These are phyloP conservation scores for Charadrius vociferus DNA, from an alignment of 2,113 vertebrate species.

Conservation along the genomic window DNA sequence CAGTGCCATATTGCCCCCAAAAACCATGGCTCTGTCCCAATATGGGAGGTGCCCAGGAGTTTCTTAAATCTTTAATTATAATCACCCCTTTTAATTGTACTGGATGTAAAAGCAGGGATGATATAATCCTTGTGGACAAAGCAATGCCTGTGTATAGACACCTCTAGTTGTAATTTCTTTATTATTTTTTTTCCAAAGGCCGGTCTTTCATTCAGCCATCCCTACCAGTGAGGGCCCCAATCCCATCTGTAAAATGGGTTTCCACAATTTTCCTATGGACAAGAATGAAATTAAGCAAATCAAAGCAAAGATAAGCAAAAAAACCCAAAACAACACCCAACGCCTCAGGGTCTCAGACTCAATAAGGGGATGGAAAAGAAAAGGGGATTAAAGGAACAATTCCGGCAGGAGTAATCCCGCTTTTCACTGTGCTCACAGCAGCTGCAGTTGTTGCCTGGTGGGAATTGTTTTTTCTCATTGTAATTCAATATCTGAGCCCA, in stretches of 20 bases:
- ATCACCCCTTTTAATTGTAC: neutral
- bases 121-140: neutral
- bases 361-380: neutral
- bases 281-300: neutral
- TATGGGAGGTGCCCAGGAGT: neutral
- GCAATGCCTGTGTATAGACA: neutral
- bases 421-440: neutral
- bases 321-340: neutral
- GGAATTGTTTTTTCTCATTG: neutral
- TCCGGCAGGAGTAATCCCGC: neutral
- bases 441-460: neutral
- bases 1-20: rapidly evolving
- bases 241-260: neutral
- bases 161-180: neutral
- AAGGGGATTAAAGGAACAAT: neutral
- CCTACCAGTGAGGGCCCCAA: neutral
- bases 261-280: neutral
- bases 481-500: neutral
- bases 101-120: neutral
- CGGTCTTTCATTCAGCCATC: neutral
- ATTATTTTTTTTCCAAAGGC: neutral
- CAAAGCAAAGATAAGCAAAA: neutral
- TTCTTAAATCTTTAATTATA: neutral
- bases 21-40: neutral
- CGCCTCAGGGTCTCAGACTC: neutral